Evolutionary conservation across 2,888 invertebrate species (phyloP).

Genomic region (Anodontia alba): DNA sequence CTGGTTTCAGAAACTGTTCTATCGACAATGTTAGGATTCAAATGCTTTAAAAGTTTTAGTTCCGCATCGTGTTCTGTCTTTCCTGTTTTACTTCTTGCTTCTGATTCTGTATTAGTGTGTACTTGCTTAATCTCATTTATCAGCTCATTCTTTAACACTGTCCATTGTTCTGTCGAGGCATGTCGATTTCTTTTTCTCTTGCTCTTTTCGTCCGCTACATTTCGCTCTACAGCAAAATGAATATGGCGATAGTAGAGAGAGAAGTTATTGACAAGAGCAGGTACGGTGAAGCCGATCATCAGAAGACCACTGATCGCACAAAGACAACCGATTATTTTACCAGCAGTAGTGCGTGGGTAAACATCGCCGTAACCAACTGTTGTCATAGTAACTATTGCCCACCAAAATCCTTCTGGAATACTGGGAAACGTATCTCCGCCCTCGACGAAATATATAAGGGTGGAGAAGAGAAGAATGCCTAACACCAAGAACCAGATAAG

Average conservation of each 20-base stretch:
- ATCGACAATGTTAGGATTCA: not conserved
- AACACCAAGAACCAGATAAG: conserved; percentile 78
- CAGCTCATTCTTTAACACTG: not conserved
- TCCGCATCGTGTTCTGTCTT: not conserved
- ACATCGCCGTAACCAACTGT: conserved; percentile 83
- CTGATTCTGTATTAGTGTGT: not conserved
- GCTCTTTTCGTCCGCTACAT: not conserved
- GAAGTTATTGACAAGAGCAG: conserved; percentile 82
- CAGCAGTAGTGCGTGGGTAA: conserved; percentile 70
- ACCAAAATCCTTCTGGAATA: conserved; percentile 81
- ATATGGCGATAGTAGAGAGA: conserved; percentile 78
- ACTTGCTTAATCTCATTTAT: not conserved
- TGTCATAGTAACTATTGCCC: conserved; percentile 82
- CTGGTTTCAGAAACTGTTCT: not conserved
- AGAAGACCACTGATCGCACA: conserved; percentile 78
- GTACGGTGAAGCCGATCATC: conserved; percentile 79
- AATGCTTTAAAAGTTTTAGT: not conserved
- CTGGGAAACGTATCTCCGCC: conserved; percentile 68
- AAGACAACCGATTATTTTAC: conserved; percentile 78
- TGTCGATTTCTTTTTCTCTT: not conserved
- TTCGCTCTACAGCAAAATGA: conserved; percentile 61
- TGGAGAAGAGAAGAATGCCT: conserved; percentile 79
- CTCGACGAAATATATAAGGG: conserved; percentile 80
- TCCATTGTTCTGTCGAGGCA: not conserved
- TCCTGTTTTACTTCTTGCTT: not conserved